These are phyloP conservation scores for Oriolus oriolus DNA, from an alignment of 2,113 vertebrate species.

Conservation along the genomic window DNA sequence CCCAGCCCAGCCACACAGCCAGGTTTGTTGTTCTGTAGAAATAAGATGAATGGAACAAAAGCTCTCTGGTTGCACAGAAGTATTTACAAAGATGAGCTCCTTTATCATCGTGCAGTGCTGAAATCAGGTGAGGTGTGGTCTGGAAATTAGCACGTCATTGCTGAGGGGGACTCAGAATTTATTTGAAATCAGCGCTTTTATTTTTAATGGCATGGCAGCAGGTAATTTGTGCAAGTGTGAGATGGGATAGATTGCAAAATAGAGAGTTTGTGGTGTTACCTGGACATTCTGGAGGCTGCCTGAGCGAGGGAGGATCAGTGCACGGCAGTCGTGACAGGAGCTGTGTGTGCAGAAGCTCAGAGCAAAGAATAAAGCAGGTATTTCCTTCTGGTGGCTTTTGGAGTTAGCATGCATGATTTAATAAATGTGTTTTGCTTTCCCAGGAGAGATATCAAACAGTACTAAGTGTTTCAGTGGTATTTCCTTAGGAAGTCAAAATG, in stretches of 20 bases:
- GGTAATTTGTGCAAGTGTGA: not conserved
- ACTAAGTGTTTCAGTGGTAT: slow-evolving; percentile 61
- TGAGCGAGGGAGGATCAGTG: not conserved
- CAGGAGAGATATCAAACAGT: slow-evolving; percentile 57
- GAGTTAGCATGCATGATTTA: slow-evolving; percentile 53
- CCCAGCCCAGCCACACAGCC: not conserved
- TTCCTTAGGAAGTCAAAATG: slow-evolving; percentile 66
- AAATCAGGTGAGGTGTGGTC: not conserved
- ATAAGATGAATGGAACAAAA: not conserved
- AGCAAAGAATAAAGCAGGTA: slow-evolving; percentile 14
- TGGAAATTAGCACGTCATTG: not conserved
- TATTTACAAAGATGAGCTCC: not conserved
- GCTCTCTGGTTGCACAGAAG: not conserved
- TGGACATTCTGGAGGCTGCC: not conserved
- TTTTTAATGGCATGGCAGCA: not conserved
- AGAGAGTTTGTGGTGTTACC: not conserved
- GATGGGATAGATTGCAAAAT: not conserved
- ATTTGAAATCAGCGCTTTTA: not conserved
- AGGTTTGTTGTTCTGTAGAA: not conserved
- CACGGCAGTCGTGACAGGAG: not conserved
- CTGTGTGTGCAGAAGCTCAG: not conserved
- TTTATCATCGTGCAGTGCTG: not conserved
- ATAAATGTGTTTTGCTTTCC: slow-evolving; percentile 56
- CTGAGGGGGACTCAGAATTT: not conserved
- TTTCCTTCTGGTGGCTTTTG: slow-evolving; percentile 50